A percentile compares a stretch with the other conserved stretches of the same genome.
Conservation (phyloP, 2,113 vertebrate species). For the Megaleporinus macrocephalus region DNA sequence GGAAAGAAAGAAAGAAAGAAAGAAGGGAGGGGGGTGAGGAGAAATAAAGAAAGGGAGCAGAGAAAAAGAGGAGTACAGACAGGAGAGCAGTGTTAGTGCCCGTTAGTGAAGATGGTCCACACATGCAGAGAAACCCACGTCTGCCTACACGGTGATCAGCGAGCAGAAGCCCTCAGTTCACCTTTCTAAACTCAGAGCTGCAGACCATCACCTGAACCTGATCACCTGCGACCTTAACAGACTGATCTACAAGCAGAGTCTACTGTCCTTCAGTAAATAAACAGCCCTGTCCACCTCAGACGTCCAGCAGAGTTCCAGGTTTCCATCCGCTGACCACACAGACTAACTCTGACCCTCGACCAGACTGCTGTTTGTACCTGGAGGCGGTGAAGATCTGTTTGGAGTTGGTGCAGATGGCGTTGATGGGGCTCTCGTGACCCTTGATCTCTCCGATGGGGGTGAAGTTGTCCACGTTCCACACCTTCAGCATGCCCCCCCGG, state of each 20-base stretch:
- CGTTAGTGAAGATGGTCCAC: conserved; percentile 1
- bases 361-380: conserved; percentile 83
- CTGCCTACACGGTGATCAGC: neutral
- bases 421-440: conserved; percentile 95
- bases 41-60: neutral
- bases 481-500: conserved; percentile 90
- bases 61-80: conserved; percentile 10
- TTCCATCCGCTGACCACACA: neutral
- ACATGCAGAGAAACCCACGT: conserved; percentile 32
- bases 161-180: neutral
- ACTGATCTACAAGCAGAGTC: conserved; percentile 25
- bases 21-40: conserved; percentile 2
- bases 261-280: conserved; percentile 31
- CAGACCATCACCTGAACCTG: neutral
- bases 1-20: conserved; percentile 32
- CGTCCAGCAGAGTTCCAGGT: neutral
- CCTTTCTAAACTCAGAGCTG: neutral
- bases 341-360: too few relatives aligned
- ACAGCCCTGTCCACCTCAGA: neutral
- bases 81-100: conserved; percentile 9
- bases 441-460: conserved; percentile 92
- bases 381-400: conserved; percentile 96
- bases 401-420: conserved; percentile 93
- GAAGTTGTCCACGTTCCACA: conserved; percentile 97
- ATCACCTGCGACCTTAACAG: conserved; percentile 29